Percentiles rank a stretch among this genome's conserved stretches.
These are phyloP conservation scores for Champsocephalus gunnari DNA, from an alignment of 2,797 vertebrate species.

Conservation along the genomic window DNA sequence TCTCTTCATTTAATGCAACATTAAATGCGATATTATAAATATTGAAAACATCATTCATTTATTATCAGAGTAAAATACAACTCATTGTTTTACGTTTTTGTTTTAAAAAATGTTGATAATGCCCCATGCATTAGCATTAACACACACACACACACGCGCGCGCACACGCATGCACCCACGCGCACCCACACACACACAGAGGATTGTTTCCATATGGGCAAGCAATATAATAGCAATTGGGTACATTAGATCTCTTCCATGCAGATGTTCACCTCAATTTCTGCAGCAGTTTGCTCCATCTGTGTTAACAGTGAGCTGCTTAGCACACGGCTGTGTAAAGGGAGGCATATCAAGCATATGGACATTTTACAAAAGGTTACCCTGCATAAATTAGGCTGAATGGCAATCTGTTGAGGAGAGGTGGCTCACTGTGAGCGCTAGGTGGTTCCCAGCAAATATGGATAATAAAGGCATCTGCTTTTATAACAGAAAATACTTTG, in stretches of 20 bases:
- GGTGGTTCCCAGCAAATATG: slow-evolving; percentile 41
- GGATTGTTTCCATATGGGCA: slow-evolving; percentile 72
- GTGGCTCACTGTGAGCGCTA: slow-evolving; percentile 52
- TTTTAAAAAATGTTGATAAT: not conserved
- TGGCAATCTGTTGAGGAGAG: slow-evolving; percentile 78
- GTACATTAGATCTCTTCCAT: slow-evolving; percentile 64
- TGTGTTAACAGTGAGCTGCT: slow-evolving; percentile 77
- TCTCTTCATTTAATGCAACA: not conserved
- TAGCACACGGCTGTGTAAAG: slow-evolving; percentile 63
- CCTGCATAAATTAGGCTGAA: slow-evolving; percentile 78
- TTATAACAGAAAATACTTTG: slow-evolving; percentile 16
- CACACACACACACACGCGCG: not conserved
- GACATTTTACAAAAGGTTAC: slow-evolving; percentile 83
- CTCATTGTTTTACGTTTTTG: not conserved
- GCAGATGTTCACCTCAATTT: slow-evolving; percentile 75
- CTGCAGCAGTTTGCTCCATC: slow-evolving; percentile 77
- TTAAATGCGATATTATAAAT: slow-evolving; percentile 10
- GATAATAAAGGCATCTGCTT: slow-evolving; percentile 65
- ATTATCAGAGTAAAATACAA: not conserved
- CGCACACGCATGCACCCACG: too few species aligned
- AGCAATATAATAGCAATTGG: slow-evolving; percentile 61
- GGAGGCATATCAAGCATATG: slow-evolving; percentile 77
- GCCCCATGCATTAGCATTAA: not conserved
- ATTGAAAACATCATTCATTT: not conserved
- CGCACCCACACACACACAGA: not conserved